Evolutionary conservation across 2,113 vertebrate genomes (phyloP).

Genomic region (Pampusana beccarii): DNA sequence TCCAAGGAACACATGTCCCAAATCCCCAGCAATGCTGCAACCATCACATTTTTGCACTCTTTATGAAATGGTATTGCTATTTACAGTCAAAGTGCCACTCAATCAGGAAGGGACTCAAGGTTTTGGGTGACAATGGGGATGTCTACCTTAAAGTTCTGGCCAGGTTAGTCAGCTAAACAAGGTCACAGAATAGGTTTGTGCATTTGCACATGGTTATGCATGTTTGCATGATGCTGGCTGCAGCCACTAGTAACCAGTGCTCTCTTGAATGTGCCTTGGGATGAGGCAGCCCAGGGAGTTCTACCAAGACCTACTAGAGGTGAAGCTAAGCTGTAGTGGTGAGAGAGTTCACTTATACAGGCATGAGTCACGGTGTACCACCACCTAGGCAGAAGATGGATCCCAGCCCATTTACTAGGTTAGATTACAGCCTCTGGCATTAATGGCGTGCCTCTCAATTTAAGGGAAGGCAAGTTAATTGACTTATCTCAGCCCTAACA

Average conservation of each 20-base stretch:
- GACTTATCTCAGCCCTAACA: not conserved
- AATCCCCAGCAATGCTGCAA: not conserved
- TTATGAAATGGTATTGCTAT: not conserved
- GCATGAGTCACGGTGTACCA: not conserved
- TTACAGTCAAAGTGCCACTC: not conserved
- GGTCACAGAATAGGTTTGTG: not conserved
- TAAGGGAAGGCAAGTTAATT: not conserved
- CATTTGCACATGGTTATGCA: not conserved
- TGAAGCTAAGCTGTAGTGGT: accelerated
- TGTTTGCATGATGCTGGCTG: not conserved
- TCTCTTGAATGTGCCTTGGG: not conserved
- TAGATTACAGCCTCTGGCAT: not conserved
- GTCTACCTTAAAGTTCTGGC: not conserved
- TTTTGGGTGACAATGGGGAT: not conserved
- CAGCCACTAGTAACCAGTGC: not conserved
- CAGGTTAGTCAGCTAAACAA: not conserved
- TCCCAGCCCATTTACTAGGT: not conserved
- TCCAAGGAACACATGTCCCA: not conserved
- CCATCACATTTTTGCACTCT: not conserved
- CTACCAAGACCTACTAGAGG: accelerated
- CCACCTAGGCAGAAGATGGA: not conserved
- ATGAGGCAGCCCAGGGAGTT: not conserved
- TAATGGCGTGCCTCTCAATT: not conserved
- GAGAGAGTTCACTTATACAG: not conserved
- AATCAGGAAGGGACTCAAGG: not conserved